phyloP scores from a whole-genome alignment of 2,797 vertebrate genomes.

The Chaetophractus vellerosus region DNA sequence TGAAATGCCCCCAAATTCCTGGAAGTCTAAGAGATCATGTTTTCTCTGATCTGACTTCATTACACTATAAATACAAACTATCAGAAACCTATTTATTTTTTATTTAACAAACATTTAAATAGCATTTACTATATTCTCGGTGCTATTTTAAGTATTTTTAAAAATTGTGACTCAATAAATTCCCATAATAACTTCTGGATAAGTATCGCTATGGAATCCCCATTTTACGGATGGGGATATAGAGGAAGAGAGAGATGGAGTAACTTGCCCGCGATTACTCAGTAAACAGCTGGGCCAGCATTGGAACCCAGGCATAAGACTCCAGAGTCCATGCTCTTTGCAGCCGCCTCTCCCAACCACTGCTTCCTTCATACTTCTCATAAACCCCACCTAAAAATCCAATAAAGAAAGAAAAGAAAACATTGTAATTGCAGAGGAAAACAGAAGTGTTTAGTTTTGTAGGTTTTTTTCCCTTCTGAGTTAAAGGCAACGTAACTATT shows the following conservation, averaged over 20 bases:
- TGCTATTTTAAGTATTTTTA: slow-evolving; percentile 3
- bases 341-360: not conserved
- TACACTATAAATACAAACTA: slow-evolving; percentile 25
- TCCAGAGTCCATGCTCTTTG: not conserved
- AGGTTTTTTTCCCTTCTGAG: not conserved
- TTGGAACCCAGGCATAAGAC: not conserved
- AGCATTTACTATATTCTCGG: not conserved
- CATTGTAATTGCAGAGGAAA: not conserved
- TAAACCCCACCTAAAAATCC: not conserved
- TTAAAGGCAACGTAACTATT: slow-evolving; percentile 56
- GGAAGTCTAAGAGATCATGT: not conserved
- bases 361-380: not conserved
- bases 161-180: not conserved
- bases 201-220: not conserved
- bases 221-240: slow-evolving; percentile 12
- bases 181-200: not conserved
- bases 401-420: not conserved
- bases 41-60: not conserved
- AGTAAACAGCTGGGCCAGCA: not conserved
- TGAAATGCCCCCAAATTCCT: slow-evolving; percentile 52
- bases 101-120: slow-evolving; percentile 1
- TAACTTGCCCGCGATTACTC: not conserved
- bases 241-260: not conserved
- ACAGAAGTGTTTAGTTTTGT: slow-evolving; percentile 4
- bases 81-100: not conserved